These are phyloP conservation scores for Natator depressus DNA, from an alignment of 2,113 vertebrate genomes.

Conservation along the genomic window DNA sequence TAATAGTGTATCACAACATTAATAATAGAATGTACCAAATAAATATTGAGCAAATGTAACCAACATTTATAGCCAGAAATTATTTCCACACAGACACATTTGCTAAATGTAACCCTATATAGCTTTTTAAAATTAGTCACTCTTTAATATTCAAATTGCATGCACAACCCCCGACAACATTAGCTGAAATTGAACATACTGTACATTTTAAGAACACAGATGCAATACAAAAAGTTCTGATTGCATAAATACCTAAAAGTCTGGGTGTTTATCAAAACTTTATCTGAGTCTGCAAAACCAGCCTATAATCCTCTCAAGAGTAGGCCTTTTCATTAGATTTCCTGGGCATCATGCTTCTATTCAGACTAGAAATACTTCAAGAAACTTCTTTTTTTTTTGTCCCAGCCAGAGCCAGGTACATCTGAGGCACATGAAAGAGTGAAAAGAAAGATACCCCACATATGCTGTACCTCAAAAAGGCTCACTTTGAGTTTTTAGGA, in stretches of 20 bases:
- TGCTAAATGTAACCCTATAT: background rate
- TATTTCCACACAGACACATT: background rate
- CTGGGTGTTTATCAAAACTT: background rate
- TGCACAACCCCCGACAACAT: background rate
- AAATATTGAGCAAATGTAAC: accelerated
- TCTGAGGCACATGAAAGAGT: background rate
- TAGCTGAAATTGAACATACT: background rate
- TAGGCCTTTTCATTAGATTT: background rate
- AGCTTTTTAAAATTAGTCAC: background rate
- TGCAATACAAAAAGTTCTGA: background rate
- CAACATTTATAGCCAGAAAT: background rate
- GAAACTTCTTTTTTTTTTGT: background rate
- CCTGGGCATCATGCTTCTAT: background rate
- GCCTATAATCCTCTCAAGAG: accelerated
- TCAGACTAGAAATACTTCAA: background rate
- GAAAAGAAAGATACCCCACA: accelerated
- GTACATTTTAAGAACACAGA: background rate
- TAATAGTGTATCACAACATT: accelerated
- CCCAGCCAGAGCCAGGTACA: background rate
- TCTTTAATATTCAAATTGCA: background rate
- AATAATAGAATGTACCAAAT: background rate
- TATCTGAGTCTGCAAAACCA: background rate
- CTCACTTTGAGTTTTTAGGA: background rate
- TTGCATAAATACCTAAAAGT: background rate
- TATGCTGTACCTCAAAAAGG: background rate